Conservation (phyloP, 92 coral and sea anemone genomes). For the Chrysogorgia sp. region DNA sequence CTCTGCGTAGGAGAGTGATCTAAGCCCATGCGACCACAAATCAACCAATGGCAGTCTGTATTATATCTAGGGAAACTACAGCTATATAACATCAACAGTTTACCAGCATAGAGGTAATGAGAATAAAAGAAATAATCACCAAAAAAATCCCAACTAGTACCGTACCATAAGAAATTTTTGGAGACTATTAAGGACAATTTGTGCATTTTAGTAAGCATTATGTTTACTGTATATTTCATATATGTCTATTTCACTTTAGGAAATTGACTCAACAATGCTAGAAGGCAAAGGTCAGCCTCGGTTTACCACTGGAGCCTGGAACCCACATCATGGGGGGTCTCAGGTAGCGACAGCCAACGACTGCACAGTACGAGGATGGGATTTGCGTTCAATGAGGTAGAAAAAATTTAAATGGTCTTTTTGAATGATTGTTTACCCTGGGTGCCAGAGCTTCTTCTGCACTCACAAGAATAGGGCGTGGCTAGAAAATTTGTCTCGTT, state of each 20-base stretch:
- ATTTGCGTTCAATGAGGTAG: constrained; percentile 91
- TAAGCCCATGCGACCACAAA: no score
- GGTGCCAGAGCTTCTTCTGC: no score
- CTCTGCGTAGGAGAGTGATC: no score
- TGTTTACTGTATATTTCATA: background rate
- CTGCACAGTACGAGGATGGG: constrained; percentile 96
- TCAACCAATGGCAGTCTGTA: no score
- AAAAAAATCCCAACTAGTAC: background rate
- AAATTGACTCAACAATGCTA: constrained; percentile 77
- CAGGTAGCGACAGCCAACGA: constrained; percentile 96
- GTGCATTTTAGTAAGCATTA: background rate
- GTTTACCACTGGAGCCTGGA: constrained; percentile 95
- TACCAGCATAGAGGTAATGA: no score
- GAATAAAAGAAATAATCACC: no score
- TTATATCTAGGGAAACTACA: no score
- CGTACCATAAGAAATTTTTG: background rate
- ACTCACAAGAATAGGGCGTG: background rate
- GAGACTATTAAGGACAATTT: no score
- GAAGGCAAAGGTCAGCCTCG: constrained; percentile 98
- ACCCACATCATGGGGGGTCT: constrained; percentile 97
- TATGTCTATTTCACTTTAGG: constrained; percentile 45
- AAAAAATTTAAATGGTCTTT: no score
- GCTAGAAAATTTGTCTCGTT: background rate
- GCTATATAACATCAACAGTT: no score
- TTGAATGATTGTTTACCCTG: background rate